phyloP scores from a whole-genome alignment of 30 jellyfish, hydroid and myxozoan species.

The Pelagia noctiluca region DNA sequence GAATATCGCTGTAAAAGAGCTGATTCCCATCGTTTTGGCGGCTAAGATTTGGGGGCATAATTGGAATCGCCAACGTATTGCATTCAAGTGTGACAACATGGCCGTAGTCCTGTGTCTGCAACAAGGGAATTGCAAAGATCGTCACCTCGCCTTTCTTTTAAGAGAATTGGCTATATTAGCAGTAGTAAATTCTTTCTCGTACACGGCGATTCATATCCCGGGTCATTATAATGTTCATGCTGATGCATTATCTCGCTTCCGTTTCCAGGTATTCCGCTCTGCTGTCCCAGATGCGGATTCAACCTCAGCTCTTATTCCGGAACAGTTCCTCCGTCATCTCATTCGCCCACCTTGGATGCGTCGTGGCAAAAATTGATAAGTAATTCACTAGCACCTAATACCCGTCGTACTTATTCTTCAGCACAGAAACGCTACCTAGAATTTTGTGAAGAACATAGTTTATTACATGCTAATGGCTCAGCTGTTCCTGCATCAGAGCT shows the following conservation, averaged over 20 bases:
- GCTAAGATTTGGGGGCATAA: constrained; percentile 2
- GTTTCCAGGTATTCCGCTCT: constrained; percentile 7
- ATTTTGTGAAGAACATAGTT: not conserved
- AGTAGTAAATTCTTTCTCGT: constrained; percentile 6
- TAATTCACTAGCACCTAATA: not conserved
- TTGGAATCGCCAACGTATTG: constrained; percentile 5
- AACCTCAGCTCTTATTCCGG: not conserved
- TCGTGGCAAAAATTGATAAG: constrained; percentile 13
- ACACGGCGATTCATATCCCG: not conserved
- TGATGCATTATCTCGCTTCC: constrained; percentile 13
- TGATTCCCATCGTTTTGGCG: not conserved
- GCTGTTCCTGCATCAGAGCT: constrained; percentile 15
- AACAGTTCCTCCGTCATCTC: not conserved
- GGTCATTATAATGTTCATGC: constrained; percentile 11
- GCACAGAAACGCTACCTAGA: not conserved
- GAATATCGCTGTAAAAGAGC: constrained; percentile 2
- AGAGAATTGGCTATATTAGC: constrained; percentile 11
- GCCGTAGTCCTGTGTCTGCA: no score
- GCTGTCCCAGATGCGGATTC: constrained; percentile 1
- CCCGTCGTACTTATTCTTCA: constrained; percentile 8
- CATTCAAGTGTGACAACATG: constrained; percentile 8
- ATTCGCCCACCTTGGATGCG: constrained; percentile 13
- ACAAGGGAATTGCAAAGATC: constrained; percentile 9
- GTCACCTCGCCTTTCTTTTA: constrained; percentile 19
- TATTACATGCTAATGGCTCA: not conserved